Evolutionary conservation across 2,113 vertebrate genomes (phyloP).

Genomic region (Ctenomys sociabilis): DNA sequence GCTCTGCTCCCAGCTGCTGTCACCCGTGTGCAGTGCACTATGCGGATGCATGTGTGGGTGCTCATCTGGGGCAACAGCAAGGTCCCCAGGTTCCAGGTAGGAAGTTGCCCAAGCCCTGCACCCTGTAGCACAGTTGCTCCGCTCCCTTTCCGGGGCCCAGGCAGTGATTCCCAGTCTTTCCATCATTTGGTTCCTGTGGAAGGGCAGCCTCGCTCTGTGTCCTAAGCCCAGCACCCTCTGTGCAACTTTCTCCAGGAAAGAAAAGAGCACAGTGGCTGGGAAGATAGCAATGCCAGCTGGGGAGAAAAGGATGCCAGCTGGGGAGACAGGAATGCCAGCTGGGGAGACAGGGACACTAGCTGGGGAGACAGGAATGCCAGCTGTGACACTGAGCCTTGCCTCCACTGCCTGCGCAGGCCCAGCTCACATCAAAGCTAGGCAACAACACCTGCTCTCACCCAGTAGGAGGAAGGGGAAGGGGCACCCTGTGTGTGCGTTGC

Average conservation of each 20-base stretch:
- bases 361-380: too few relatives aligned
- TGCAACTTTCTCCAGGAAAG: background rate
- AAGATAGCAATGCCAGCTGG: too few relatives aligned
- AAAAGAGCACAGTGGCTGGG: background rate
- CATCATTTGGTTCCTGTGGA: background rate
- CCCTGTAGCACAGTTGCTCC: background rate
- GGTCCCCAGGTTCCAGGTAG: background rate
- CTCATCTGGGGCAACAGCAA: background rate
- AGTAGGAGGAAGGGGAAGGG: background rate
- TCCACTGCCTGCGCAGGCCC: too few relatives aligned
- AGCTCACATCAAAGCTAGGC: background rate
- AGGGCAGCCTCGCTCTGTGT: too few relatives aligned
- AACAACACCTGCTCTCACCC: background rate
- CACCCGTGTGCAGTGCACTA: background rate
- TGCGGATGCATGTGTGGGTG: accelerated
- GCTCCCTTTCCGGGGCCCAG: background rate
- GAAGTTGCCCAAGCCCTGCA: background rate
- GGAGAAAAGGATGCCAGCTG: too few relatives aligned
- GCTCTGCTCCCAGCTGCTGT: background rate
- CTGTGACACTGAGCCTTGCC: background rate
- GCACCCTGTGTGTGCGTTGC: background rate
- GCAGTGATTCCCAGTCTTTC: accelerated
- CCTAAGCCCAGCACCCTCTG: background rate
- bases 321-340: too few relatives aligned
- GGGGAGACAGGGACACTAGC: background rate